Conservation (phyloP, 2,888 invertebrate species). For the Lingula anatina region DNA sequence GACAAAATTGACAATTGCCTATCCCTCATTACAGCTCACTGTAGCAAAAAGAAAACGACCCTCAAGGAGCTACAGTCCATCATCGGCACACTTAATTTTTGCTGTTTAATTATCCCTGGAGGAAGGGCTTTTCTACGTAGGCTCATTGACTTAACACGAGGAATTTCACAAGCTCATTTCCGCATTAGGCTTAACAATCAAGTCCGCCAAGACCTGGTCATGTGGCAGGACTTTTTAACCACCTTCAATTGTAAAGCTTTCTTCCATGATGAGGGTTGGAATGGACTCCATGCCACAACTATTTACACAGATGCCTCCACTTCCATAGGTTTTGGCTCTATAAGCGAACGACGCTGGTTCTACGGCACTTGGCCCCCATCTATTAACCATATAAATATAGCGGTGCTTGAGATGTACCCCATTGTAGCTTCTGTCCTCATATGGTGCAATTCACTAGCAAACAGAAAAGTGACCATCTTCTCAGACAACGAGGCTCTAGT, state of each 20-base stretch:
- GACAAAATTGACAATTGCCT: slow-evolving; percentile 1
- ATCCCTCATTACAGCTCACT: neutral
- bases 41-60: neutral
- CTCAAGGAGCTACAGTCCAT: slow-evolving; percentile 1
- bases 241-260: slow-evolving; percentile 4
- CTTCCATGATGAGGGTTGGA: too few relatives aligned
- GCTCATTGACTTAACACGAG: slow-evolving; percentile 3
- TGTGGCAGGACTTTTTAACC: slow-evolving; percentile 1
- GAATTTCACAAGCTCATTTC: too few relatives aligned
- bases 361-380: slow-evolving; percentile 1
- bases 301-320: slow-evolving; percentile 1
- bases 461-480: neutral
- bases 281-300: neutral
- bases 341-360: slow-evolving; percentile 1
- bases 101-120: slow-evolving; percentile 1
- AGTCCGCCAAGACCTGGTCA: neutral
- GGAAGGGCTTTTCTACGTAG: slow-evolving; percentile 3
- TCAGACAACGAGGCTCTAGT: slow-evolving; percentile 1
- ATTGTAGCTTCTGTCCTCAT: neutral
- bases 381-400: neutral
- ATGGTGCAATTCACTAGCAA: neutral
- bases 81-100: slow-evolving; percentile 3
- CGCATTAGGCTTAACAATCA: neutral
- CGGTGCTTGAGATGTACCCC: neutral
- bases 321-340: neutral